Evolutionary conservation across 1,140 invertebrate genomes (phyloP).

Genomic region (Myzus persicae): DNA sequence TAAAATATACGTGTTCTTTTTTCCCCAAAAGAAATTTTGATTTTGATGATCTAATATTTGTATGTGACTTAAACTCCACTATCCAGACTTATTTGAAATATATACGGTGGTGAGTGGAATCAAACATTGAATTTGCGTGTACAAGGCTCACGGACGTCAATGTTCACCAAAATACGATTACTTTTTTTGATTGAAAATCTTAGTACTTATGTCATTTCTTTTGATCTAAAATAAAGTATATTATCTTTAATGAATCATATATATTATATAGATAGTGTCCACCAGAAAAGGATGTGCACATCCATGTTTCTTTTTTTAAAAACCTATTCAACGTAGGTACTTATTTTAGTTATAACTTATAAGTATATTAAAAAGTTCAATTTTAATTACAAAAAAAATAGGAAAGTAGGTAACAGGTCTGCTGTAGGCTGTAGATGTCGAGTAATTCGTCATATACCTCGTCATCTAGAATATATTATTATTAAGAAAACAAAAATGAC

Average conservation of each 20-base stretch:
- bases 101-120: not conserved
- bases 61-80: too few relatives aligned
- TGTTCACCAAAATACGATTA: not conserved
- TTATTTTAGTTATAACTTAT: not conserved
- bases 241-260: not conserved
- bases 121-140: not conserved
- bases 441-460: not conserved
- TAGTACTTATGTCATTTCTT: not conserved
- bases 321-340: too few relatives aligned
- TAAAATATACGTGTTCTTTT: not conserved
- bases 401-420: not conserved
- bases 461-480: too few relatives aligned
- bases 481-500: too few relatives aligned
- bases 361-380: not conserved
- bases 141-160: not conserved
- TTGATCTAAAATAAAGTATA: not conserved
- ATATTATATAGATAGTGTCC: not conserved
- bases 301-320: not conserved
- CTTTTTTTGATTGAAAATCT: not conserved
- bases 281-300: not conserved
- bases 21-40: not conserved
- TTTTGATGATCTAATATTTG: too few relatives aligned
- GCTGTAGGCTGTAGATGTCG: too few relatives aligned
- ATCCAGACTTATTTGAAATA: too few relatives aligned
- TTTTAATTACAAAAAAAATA: not conserved